Evolutionary conservation across 1,140 invertebrate genomes (phyloP).

Genomic region (Drosophila paulistorum): DNA sequence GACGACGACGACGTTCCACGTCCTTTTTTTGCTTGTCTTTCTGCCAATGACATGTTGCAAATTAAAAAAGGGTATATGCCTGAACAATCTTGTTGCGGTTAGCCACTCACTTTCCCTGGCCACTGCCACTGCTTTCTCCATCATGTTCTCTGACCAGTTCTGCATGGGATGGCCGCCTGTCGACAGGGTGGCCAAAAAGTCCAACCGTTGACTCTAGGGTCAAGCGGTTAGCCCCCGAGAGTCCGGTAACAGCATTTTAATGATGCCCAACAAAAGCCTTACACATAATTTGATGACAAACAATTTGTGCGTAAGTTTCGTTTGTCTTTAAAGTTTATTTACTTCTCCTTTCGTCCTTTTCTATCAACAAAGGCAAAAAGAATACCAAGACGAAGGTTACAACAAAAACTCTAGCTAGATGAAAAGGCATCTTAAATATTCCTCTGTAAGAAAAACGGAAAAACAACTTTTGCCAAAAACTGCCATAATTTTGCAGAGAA

Average conservation of each 20-base stretch:
- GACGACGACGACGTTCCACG: constrained; percentile 33
- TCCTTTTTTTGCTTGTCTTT: constrained; percentile 73
- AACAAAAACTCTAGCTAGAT: constrained; percentile 41
- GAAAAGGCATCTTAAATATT: constrained; percentile 64
- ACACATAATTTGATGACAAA: constrained; percentile 79
- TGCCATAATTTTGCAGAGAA: constrained; percentile 51
- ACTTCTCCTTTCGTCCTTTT: constrained; percentile 36
- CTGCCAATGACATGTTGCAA: constrained; percentile 81
- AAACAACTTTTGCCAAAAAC: constrained; percentile 35
- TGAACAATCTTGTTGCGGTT: constrained; percentile 76
- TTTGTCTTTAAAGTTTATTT: constrained; percentile 62
- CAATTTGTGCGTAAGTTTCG: constrained; percentile 70
- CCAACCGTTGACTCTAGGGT: constrained; percentile 20
- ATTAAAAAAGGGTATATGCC: constrained; percentile 81
- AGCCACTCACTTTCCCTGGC: constrained; percentile 12
- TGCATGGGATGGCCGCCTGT: constrained; percentile 15
- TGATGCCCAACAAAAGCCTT: constrained; percentile 68
- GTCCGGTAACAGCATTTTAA: constrained; percentile 76
- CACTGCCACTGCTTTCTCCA: neutral
- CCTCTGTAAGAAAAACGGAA: constrained; percentile 32
- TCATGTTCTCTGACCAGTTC: neutral
- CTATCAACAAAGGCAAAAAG: constrained; percentile 10
- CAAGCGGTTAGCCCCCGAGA: constrained; percentile 26
- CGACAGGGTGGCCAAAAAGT: constrained; percentile 19
- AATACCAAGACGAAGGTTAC: constrained; percentile 18